Percentiles rank a stretch among this genome's conserved stretches.
Evolutionary conservation across 2,888 invertebrate genomes (phyloP).

Genomic region (Auanema freiburgensis): DNA sequence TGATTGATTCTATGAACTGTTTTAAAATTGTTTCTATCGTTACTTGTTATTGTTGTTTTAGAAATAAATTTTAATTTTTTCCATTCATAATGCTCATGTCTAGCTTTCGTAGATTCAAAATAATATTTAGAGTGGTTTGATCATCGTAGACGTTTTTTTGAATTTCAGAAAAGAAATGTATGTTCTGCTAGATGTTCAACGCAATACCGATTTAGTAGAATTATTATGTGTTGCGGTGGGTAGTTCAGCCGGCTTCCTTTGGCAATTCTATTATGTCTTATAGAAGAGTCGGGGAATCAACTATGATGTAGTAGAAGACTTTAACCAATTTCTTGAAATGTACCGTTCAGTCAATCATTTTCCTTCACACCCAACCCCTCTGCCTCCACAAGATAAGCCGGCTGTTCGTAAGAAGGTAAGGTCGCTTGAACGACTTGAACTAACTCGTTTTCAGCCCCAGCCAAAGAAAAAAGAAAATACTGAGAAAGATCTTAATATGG

Average conservation of each 20-base stretch:
- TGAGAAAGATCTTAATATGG: no score
- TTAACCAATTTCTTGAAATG: no score
- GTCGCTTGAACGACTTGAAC: no score
- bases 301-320: no score
- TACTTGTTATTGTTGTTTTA: not conserved
- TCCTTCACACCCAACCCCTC: no score
- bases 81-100: not conserved
- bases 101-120: not conserved
- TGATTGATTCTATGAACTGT: not conserved
- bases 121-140: constrained; percentile 2
- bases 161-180: not conserved
- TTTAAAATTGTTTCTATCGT: constrained; percentile 4
- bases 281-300: no score
- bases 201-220: constrained; percentile 1
- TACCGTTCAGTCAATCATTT: no score
- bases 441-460: no score
- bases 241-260: not conserved
- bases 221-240: not conserved
- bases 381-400: no score
- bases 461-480: no score
- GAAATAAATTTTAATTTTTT: constrained; percentile 4
- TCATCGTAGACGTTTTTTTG: not conserved
- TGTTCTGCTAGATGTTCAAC: not conserved
- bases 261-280: not conserved
- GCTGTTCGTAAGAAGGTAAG: no score